Base-by-base conservation (phyloP, 2,888 invertebrate genomes). In the Ophion costatus region DNA sequence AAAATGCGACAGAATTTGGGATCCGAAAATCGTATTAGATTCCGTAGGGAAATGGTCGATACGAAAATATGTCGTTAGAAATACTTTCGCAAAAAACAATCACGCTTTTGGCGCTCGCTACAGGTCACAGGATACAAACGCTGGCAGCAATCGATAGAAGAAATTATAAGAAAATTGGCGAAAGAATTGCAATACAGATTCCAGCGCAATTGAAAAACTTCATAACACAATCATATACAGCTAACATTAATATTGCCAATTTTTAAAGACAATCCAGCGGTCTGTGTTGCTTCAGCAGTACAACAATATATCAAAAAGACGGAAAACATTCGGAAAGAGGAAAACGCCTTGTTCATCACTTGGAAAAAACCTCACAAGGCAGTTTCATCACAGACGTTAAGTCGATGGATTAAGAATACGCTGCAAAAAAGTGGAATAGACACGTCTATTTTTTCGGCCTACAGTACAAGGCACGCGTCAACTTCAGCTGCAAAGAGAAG, bases 1-100 rank as follows among this genome's bases (percentile, higher is more conserved):
- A 29, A 87, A 87, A 86, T 89, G 88, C 77, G 79, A 85, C 4
- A 29, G 29, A 20, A 88, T 87, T 22, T 89, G 87, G 89, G 84
- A 88, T 75, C 88, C 88, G 7, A 80, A 74, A 63, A 79, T 84
- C 2, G 87, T 89, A 22, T 78, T 89, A 29, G 82, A 88, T 56
- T 84, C 80, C 82, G n/a, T 89, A 45, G 61, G 29, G 10, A 73
- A 51, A 22, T 83, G 80, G 75, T 78, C 67, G 77, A 45, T 51
- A 83, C 20, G 74, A 67, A 6, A 59, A 45, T 38, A 66, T 85
- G 5, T 61, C 82, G 38, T 64, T 86, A 51, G 80, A 85, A 61
- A 42, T 67, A 57, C 24, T 87, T 17, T 57, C 86, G 6, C 75
- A 56, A 57, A 86, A 88, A 59, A 51, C 86, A 10, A 77, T 78